Conservation (phyloP, 2,888 invertebrate species). For the Syritta pipiens region DNA sequence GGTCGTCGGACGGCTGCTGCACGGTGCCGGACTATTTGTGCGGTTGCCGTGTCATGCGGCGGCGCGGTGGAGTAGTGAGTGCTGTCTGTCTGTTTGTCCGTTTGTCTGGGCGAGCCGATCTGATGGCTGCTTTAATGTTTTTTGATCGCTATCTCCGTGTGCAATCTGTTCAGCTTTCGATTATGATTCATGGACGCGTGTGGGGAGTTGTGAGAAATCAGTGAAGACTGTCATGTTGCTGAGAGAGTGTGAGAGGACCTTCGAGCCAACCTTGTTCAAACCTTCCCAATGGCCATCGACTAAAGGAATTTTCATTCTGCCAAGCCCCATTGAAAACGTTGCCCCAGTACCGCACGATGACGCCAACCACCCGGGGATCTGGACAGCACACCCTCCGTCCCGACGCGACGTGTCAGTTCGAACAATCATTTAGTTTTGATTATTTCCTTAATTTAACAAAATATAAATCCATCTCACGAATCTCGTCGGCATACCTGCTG, state of each 20-base stretch:
- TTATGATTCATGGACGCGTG: conserved; percentile 46
- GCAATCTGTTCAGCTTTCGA: conserved; percentile 11
- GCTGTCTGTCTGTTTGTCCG: conserved; percentile 14
- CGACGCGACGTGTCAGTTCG: neutral
- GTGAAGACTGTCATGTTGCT: conserved; percentile 25
- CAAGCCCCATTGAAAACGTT: too few species aligned
- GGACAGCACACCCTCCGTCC: neutral
- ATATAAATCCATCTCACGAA: conserved; percentile 10
- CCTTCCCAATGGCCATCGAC: too few species aligned
- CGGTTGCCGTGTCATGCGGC: conserved; percentile 4
- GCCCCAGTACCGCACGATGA: too few species aligned
- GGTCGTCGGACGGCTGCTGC: conserved; percentile 33
- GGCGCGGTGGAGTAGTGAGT: conserved; percentile 22
- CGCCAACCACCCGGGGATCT: too few species aligned
- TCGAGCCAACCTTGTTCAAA: too few species aligned
- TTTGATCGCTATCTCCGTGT: conserved; percentile 13
- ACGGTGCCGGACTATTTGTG: conserved; percentile 22
- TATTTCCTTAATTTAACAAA: neutral
- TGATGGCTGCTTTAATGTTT: conserved; percentile 30
- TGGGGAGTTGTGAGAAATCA: conserved; percentile 23
- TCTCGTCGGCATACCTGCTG: neutral
- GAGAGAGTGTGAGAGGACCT: too few species aligned
- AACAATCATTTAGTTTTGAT: neutral
- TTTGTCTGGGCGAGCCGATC: conserved; percentile 10
- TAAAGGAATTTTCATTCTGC: too few species aligned